A percentile compares a stretch with the other conserved stretches of the same genome.
Evolutionary conservation across 2,797 vertebrate species (phyloP).

Genomic region (Martes flavigula): DNA sequence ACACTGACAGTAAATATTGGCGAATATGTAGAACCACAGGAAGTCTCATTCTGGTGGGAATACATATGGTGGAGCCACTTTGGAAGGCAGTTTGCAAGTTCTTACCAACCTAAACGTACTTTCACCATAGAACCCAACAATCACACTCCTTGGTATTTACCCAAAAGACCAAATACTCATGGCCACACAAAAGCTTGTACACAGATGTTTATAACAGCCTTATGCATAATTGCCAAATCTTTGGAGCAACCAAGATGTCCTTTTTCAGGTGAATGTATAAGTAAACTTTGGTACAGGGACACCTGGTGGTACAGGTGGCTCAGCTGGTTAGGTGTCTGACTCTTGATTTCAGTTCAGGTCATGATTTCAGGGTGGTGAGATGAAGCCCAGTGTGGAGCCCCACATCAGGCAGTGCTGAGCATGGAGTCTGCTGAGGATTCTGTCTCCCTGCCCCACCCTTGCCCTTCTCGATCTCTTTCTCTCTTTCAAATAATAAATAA

Average conservation of each 20-base stretch:
- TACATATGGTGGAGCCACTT: not conserved
- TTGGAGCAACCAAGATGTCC: not conserved
- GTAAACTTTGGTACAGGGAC: not conserved
- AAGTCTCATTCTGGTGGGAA: not conserved
- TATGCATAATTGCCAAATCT: not conserved
- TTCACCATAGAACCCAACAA: not conserved
- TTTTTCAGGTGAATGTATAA: not conserved
- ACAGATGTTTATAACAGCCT: not conserved
- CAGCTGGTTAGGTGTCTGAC: not conserved
- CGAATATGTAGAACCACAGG: not conserved
- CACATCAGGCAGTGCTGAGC: not conserved
- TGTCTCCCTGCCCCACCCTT: not conserved
- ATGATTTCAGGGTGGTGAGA: not conserved
- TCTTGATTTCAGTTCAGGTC: not conserved
- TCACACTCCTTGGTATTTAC: not conserved
- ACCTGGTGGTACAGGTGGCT: not conserved
- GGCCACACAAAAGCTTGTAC: not conserved
- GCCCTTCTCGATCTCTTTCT: too few relatives aligned
- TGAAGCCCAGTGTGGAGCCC: too few relatives aligned
- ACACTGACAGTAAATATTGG: not conserved
- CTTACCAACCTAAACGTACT: not conserved
- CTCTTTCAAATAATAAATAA: not conserved
- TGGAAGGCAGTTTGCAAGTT: not conserved
- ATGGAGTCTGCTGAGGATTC: not conserved
- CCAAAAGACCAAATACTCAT: not conserved